A percentile compares a stretch with the other conserved stretches of the same genome.
phyloP scores from a whole-genome alignment of 2,113 vertebrate species.

The Pagrus major region DNA sequence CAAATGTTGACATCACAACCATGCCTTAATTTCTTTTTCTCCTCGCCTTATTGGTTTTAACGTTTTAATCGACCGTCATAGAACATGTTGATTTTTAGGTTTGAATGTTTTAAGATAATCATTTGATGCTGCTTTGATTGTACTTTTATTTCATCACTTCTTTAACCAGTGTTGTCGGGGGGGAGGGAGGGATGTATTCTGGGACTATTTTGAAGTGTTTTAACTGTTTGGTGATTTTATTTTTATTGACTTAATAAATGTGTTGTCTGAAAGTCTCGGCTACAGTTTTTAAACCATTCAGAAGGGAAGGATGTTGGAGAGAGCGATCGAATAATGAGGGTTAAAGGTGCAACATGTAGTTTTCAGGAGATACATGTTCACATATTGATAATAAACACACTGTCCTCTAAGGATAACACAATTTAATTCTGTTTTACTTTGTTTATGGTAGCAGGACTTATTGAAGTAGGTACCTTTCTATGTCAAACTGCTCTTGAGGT shows the following conservation, averaged over 20 bases:
- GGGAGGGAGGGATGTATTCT: too few species aligned
- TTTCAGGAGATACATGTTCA: too few species aligned
- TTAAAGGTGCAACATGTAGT: too few species aligned
- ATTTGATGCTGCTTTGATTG: slow-evolving; percentile 52
- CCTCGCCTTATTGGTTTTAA: slow-evolving; percentile 62
- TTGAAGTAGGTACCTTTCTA: too few species aligned
- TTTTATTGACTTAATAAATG: slow-evolving; percentile 65
- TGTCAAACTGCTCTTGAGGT: too few species aligned
- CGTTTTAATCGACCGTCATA: neutral
- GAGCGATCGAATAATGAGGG: neutral
- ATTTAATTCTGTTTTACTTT: too few species aligned
- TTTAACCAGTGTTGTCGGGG: slow-evolving; percentile 18
- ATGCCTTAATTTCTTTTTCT: slow-evolving; percentile 62
- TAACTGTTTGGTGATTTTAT: slow-evolving; percentile 30
- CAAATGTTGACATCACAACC: slow-evolving; percentile 54
- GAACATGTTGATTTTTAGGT: slow-evolving; percentile 16
- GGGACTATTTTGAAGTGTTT: neutral
- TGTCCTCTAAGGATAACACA: too few species aligned
- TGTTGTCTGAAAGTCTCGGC: slow-evolving; percentile 20
- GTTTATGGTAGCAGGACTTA: too few species aligned
- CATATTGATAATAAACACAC: too few species aligned
- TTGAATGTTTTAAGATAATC: slow-evolving; percentile 21
- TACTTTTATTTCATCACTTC: slow-evolving; percentile 11
- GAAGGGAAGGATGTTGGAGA: neutral
- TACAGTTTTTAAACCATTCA: neutral